phyloP scores from a whole-genome alignment of 2,888 invertebrate species.

The Aleiodes testaceus region DNA sequence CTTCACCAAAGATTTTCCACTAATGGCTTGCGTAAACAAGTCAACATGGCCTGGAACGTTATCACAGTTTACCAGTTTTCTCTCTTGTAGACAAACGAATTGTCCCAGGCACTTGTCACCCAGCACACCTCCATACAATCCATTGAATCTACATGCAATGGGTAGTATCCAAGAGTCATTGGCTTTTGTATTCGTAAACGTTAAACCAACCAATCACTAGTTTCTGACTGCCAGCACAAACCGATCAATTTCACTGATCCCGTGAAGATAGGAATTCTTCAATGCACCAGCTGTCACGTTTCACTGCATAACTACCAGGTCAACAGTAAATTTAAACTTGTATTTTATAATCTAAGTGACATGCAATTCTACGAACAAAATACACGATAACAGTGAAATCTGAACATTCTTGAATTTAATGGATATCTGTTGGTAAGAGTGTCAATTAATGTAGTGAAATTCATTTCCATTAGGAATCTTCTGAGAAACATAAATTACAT shows the following conservation, averaged over 20 bases:
- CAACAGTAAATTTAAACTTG: background rate
- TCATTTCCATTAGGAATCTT: background rate
- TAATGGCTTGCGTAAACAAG: slow-evolving; percentile 47
- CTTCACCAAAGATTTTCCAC: slow-evolving; percentile 17
- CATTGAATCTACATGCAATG: slow-evolving; percentile 17
- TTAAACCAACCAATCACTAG: slow-evolving; percentile 9
- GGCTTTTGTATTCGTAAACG: slow-evolving; percentile 19
- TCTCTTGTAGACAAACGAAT: slow-evolving; percentile 18
- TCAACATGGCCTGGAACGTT: slow-evolving; percentile 37
- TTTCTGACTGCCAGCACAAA: background rate
- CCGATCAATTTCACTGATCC: slow-evolving; percentile 10
- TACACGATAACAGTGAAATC: too few species aligned
- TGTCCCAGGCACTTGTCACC: slow-evolving; percentile 10
- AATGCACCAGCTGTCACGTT: slow-evolving; percentile 10
- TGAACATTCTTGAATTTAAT: too few species aligned
- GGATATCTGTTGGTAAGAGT: background rate
- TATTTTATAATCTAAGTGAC: background rate
- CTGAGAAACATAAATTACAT: background rate
- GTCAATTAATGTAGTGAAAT: background rate
- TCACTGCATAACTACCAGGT: background rate
- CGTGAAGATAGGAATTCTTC: slow-evolving; percentile 6
- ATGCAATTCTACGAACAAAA: too few species aligned
- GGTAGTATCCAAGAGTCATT: slow-evolving; percentile 21
- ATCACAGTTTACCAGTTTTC: slow-evolving; percentile 36
- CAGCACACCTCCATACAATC: slow-evolving; percentile 15